Base-by-base conservation (phyloP, 1,140 invertebrate species). In the Drosophila cardini region DNA sequence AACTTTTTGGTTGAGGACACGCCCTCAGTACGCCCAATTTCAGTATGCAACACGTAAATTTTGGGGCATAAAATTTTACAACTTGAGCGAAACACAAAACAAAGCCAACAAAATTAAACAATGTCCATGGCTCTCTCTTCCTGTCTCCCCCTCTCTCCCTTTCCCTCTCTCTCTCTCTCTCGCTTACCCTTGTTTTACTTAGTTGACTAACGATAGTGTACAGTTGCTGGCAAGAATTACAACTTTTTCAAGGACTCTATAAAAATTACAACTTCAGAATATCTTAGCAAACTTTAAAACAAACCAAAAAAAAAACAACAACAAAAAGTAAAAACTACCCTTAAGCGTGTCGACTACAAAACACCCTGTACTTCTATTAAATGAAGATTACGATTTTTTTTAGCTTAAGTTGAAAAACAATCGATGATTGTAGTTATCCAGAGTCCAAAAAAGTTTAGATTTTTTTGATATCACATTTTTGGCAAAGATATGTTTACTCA, bases 61-160 rank as follows among this genome's bases (percentile, higher is more conserved):
- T 70, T 64, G 43, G 68, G 71, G 52, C 81, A 87, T 86, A 87
- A 87, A 87, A 85, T 79, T 87, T 70, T 87, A 82, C 75, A 87
- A 76, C 83, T 32, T 61, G 15, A 78, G 67, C 45, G 60, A 43
- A 58, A 16, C 30, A 48, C 58, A 76, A 72, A 62, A 67, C 53
- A 72, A 75, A 55, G 46, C 40, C 62, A 62, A 63, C 26, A 48
- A 70, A 79, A 73, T 78, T 72, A 76, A 72, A 52, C 63, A 73
- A 53, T 60, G 45, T 42, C 32, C 60, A 48, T 43, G 26, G 15
- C 7, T 32, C 8, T 38, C 8, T 52, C 21, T 11, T n/a, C 4
- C 26, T 34, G n/a, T n/a, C 11, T 43, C 2, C 36, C 36, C 52
- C 10, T 13, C 2, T 38, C 13, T 50, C 30, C n/a, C 9, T 26